phyloP scores from a whole-genome alignment of 2,888 invertebrate species.

The Petrolisthes manimaculis region DNA sequence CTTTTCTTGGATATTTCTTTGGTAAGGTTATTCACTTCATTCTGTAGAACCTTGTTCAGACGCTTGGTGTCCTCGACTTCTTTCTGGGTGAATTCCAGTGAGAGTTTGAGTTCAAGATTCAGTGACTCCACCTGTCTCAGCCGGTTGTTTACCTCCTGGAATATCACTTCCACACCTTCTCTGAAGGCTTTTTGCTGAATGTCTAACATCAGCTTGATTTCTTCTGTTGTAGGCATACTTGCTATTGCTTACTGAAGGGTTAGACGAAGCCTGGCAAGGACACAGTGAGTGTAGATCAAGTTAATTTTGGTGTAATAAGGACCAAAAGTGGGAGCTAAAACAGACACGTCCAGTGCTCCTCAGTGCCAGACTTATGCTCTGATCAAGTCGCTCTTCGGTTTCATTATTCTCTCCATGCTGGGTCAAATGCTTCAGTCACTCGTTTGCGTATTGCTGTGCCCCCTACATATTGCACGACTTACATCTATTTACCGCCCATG shows the following conservation, averaged over 20 bases:
- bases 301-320: too few species aligned
- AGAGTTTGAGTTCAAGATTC: not conserved
- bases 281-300: too few species aligned
- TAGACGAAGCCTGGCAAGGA: too few species aligned
- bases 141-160: not conserved
- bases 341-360: too few species aligned
- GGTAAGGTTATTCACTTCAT: not conserved
- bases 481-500: too few species aligned
- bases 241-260: not conserved
- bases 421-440: too few species aligned
- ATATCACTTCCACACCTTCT: not conserved
- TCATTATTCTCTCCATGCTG: too few species aligned
- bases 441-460: too few species aligned
- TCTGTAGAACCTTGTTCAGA: not conserved
- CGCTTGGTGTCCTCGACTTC: not conserved
- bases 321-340: too few species aligned
- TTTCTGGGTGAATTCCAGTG: not conserved
- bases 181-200: not conserved
- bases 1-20: not conserved
- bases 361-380: too few species aligned
- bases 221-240: not conserved
- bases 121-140: not conserved
- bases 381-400: too few species aligned
- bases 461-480: too few species aligned
- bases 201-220: not conserved